Base-by-base conservation (phyloP, 2,113 vertebrate genomes). In the Rhizomys pruinosus region DNA sequence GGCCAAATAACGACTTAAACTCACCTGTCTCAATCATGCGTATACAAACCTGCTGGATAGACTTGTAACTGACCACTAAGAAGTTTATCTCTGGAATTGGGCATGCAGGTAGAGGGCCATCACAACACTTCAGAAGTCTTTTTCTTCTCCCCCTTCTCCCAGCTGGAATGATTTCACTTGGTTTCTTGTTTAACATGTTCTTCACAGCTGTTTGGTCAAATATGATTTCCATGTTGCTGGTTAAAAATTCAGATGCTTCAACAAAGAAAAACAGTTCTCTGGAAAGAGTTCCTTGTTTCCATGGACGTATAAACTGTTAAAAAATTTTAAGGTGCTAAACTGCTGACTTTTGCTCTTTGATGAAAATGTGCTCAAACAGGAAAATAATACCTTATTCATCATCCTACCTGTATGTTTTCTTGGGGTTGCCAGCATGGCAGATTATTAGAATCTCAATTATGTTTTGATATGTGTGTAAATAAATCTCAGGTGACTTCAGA, bases 381-480 rank as follows among this genome's bases (percentile, higher is more conserved):
- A 73, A 80, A 91, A 93, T 68, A 69, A 82, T 59, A 63, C 57
- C 91, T 79, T 89, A 78, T 88, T 92, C 77, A 91, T 91, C 63
- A 78, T 47, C 52, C 10, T 77, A 44, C 3, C 4, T 27, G 64
- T 92, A 2, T 88, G 63, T 81, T 95, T 68, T 90, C 37, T 61
- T 3, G 0, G 29, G 23, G 15, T 66, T 93, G 84, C 72, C 84
- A 84, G 90, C 47, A 12, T 25, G 76, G 87, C 42, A 79, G 87
- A 95, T 90, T 85, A 96, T 73, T 63, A 82, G 77, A 95, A 71
- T 68, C 34, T 88, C 95, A 91, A 94, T 96, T 94, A 81, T 77
- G 89, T 96, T 96, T 87, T 59, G 27, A 93, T 76, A 17, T 61
- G 68, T 64, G 19, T 72, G 71, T 55, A 91, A 94, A 84, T 69